Base-by-base conservation (phyloP, 2,888 invertebrate genomes). In the Melieria omissa region DNA sequence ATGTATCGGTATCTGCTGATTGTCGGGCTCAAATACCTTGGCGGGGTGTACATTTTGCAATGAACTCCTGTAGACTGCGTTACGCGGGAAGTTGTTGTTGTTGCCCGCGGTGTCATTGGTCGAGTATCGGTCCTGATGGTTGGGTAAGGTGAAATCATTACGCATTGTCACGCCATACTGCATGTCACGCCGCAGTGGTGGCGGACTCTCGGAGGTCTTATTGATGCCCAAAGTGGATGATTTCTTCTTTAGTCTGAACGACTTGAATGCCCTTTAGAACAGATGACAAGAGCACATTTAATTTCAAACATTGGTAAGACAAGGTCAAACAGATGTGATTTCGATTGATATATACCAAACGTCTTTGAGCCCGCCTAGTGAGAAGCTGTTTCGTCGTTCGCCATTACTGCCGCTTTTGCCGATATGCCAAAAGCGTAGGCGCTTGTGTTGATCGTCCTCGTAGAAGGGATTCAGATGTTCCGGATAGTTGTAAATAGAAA, bases 381-480 rank as follows among this genome's bases (percentile, higher is more conserved):
- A 90, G 82, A 92, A 92, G 83, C 92, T 92, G 82, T 90, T 90
- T 16, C 85, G 80, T 16, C 78, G 77, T 54, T 77, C 74, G 16
- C 79, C 78, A 8, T 78, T 77, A 62, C 77, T 77, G 46, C 78
- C 76, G 61, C 80, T 80, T 74, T 81, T 84, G 65, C 78, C 80
- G 44, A 90, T 86, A 29, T 89, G 89, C 90, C 90, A 91, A 84
- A 91, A 91, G 68, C 90, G 85, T 75, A 91, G 88, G 80, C 89
- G 89, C 80, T 89, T 90, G 81, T 91, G 90, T 83, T 90, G 89
- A 76, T 90, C 90, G 68, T 91, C 92, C 79, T 93, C 93, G 76
- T 90, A 90, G 85, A 93, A 93, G 41, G 93, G 93, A 86, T 93
- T 93, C 76, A 93, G 88, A 84, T 93, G 92, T 82, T 93, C 93